phyloP scores from a whole-genome alignment of 1,140 invertebrate species.

The Trypoxylus dichotomus region DNA sequence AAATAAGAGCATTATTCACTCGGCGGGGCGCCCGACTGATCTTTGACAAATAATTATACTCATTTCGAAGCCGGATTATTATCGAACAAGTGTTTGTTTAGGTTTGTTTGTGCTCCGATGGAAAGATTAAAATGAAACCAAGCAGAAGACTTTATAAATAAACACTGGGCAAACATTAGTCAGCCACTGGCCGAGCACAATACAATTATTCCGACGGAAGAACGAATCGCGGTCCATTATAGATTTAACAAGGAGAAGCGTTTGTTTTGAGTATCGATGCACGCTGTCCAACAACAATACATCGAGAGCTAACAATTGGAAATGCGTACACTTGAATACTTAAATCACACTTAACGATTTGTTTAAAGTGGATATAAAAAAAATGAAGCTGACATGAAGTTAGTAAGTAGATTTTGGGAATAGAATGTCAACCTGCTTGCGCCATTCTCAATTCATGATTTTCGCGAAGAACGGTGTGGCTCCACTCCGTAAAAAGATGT shows the following conservation, averaged over 20 bases:
- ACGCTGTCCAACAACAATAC: too few relatives aligned
- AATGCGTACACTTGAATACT: too few relatives aligned
- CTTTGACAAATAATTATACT: constrained; percentile 36
- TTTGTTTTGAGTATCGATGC: not conserved
- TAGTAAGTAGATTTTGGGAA: too few relatives aligned
- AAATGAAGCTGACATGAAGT: too few relatives aligned
- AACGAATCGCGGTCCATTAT: constrained; percentile 36
- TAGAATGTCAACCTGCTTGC: too few relatives aligned
- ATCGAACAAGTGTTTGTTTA: constrained; percentile 48
- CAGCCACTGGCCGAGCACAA: constrained; percentile 41
- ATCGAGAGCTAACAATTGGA: too few relatives aligned
- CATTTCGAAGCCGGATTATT: constrained; percentile 41
- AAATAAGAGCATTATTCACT: constrained; percentile 29
- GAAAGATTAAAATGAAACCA: constrained; percentile 50
- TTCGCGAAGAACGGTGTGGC: too few relatives aligned
- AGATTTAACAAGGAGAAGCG: constrained; percentile 36
- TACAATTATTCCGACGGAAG: constrained; percentile 44
- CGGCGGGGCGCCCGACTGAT: constrained; percentile 28
- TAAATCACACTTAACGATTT: too few relatives aligned
- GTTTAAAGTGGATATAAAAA: too few relatives aligned
- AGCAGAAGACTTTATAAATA: constrained; percentile 49
- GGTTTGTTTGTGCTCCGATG: constrained; percentile 44
- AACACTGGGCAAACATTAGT: constrained; percentile 46
- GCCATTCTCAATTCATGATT: too few relatives aligned
- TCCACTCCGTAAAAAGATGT: too few relatives aligned